Evolutionary conservation across 2,113 vertebrate species (phyloP).

Genomic region (Hemiscyllium ocellatum): DNA sequence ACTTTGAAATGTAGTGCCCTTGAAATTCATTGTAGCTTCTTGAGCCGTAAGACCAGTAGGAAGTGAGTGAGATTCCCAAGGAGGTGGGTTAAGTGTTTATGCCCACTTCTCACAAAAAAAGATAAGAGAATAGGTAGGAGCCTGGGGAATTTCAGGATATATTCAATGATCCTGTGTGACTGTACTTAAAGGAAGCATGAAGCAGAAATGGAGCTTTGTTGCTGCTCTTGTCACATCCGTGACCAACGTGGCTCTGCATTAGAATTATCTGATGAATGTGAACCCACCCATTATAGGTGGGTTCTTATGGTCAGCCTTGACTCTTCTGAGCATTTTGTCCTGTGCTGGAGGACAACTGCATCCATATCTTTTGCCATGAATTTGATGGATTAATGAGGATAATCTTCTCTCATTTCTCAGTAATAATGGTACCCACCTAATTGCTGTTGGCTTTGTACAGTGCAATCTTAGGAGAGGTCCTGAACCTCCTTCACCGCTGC

Average conservation of each 20-base stretch:
- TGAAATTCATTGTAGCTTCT: not conserved
- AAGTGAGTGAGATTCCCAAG: not conserved
- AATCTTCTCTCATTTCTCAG: not conserved
- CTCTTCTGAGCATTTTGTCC: not conserved
- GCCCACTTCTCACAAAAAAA: not conserved
- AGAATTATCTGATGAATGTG: not conserved
- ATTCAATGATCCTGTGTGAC: not conserved
- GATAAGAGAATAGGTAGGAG: not conserved
- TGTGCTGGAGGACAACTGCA: not conserved
- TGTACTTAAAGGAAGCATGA: not conserved
- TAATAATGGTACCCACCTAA: not conserved
- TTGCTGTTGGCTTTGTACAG: not conserved
- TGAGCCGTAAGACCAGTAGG: not conserved
- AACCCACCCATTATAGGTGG: too few relatives aligned
- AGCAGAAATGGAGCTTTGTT: not conserved
- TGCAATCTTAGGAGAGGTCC: not conserved
- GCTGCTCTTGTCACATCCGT: not conserved
- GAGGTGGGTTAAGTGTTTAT: not conserved
- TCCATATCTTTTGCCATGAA: too few relatives aligned
- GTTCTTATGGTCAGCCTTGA: not conserved
- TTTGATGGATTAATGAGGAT: not conserved
- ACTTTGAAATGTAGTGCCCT: not conserved
- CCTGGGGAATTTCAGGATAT: not conserved
- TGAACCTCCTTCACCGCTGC: too few relatives aligned
- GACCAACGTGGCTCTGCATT: not conserved